Evolutionary conservation across 2,113 vertebrate species (phyloP).

Genomic region (Sceloporus tristichus): DNA sequence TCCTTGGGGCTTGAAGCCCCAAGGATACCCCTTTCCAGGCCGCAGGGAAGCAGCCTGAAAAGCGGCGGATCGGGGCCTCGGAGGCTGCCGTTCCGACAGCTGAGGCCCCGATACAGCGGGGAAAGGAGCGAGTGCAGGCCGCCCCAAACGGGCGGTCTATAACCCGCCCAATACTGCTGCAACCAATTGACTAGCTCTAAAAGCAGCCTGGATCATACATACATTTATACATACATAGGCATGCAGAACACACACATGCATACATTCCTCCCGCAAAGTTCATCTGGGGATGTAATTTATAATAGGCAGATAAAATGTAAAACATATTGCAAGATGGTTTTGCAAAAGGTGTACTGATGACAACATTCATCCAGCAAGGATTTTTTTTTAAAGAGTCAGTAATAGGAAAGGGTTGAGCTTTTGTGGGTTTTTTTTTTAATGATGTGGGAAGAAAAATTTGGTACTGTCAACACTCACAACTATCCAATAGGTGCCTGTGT

Average conservation of each 20-base stretch:
- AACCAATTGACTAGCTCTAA: background rate
- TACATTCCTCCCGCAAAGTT: too few species aligned
- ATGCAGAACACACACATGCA: too few species aligned
- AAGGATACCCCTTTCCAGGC: too few species aligned
- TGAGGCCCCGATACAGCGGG: too few species aligned
- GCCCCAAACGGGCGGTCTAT: too few species aligned
- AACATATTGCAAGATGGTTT: background rate
- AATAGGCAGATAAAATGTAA: background rate
- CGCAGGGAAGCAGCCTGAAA: too few species aligned
- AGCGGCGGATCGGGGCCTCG: too few species aligned
- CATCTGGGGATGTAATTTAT: too few species aligned
- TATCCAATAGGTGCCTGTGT: background rate
- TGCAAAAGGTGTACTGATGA: background rate
- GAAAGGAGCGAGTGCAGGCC: background rate
- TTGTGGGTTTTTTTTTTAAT: background rate
- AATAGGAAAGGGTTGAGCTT: background rate
- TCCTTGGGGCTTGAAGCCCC: too few species aligned
- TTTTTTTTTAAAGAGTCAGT: background rate
- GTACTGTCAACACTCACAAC: background rate
- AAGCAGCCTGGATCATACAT: background rate
- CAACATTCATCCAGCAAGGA: background rate
- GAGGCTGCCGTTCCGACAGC: too few species aligned
- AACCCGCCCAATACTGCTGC: too few species aligned
- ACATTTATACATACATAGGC: too few species aligned
- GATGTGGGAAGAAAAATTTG: background rate